Evolutionary conservation across 2,113 vertebrate species (phyloP).

Genomic region (Bothrops jararaca): DNA sequence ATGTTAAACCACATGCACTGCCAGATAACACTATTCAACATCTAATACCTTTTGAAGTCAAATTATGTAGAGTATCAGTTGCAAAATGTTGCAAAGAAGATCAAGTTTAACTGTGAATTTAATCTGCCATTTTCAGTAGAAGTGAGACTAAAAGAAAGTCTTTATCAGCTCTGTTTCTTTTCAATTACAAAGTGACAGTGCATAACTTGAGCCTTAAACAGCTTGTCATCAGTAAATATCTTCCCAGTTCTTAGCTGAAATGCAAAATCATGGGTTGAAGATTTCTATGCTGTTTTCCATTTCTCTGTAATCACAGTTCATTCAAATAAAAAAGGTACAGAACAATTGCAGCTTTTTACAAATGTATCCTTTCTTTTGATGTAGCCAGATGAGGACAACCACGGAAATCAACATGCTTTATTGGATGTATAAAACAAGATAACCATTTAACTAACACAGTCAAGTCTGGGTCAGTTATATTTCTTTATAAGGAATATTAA

Average conservation of each 20-base stretch:
- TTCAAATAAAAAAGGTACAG: neutral
- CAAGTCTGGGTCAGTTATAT: constrained; percentile 56
- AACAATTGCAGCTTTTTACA: constrained; percentile 23
- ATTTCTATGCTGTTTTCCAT: neutral
- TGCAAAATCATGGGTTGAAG: neutral
- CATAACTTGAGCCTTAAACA: constrained; percentile 25
- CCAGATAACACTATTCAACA: neutral
- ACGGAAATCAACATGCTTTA: constrained; percentile 57
- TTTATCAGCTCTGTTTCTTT: constrained; percentile 13
- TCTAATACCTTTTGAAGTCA: neutral
- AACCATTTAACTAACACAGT: constrained; percentile 66
- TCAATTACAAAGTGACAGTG: constrained; percentile 23
- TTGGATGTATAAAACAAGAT: constrained; percentile 62
- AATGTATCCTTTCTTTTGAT: constrained; percentile 32
- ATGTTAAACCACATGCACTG: neutral
- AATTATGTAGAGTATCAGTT: neutral
- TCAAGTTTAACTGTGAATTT: neutral
- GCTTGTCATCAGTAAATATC: constrained; percentile 29
- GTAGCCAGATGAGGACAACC: constrained; percentile 44
- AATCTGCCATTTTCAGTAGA: constrained; percentile 26
- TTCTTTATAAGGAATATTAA: constrained; percentile 52
- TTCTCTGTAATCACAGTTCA: constrained; percentile 37
- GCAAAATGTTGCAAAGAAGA: neutral
- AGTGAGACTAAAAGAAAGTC: constrained; percentile 17
- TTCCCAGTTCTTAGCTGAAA: constrained; percentile 12